Evolutionary conservation across 2,113 vertebrate species (phyloP), one percentile per base, ranked within the genome.

Genomic region (Hassar affinis): DNA sequence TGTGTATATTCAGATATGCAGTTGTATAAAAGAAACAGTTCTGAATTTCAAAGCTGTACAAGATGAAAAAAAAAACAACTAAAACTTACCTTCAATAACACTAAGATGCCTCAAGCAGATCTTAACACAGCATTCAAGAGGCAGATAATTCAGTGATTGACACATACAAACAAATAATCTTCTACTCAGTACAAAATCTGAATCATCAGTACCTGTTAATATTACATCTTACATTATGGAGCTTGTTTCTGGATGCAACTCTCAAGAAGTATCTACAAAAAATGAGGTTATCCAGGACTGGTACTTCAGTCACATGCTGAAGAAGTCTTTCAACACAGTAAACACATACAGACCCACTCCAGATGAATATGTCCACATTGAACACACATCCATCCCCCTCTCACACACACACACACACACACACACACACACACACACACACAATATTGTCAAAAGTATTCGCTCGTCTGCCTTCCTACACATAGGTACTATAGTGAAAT

Each of bases 51-150:
- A 45, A 72, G n/a, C 68, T 69, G 35, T n/a, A 69, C 35, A n/a
- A n/a, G n/a, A n/a, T n/a, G n/a, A n/a, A n/a, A n/a, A n/a, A n/a
- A n/a, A n/a, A n/a, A n/a, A n/a, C n/a, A n/a, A n/a, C 25, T 6
- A 77, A 52, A 77, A 83, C 82, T 83, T 83, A 83, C 82, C 82
- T 83, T 56, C 3, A 27, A 4, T 49, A n/a, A 51, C 20, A 82
- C 30, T 35, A 75, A 20, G 57, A 62, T 4, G 56, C 35, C 45
- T 51, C 45, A 64, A 64, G 72, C 14, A 35, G 22, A 35, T 54
- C 49, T 72, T 72, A 72, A 42, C 18, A n/a, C 47, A 59, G 51
- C 71, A 7, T 25, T 45, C 35, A 59, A 69, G 71, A 47, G 35
- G 33, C 52, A 72, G 72, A 71, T 14, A 47, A 74, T 33, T 5